Evolutionary conservation across 2,113 vertebrate genomes (phyloP).

Genomic region (Corapipo altera): DNA sequence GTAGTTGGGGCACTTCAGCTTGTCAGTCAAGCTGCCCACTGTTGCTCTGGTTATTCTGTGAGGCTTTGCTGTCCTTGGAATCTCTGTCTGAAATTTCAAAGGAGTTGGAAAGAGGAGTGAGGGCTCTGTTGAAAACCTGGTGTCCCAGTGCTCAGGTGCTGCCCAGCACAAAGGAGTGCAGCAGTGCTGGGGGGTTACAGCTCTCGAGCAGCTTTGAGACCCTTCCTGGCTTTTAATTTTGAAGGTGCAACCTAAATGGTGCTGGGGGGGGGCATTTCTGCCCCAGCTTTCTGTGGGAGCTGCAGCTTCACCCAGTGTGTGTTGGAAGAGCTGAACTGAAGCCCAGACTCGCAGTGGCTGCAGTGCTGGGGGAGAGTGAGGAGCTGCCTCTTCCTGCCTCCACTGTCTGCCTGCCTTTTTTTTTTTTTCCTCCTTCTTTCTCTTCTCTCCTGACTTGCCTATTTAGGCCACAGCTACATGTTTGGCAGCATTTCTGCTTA

Average conservation of each 20-base stretch:
- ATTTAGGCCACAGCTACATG: conserved; percentile 58
- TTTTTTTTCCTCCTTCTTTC: not conserved
- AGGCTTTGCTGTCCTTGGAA: not conserved
- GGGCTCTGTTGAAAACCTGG: rapidly evolving
- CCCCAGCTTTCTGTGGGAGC: not conserved
- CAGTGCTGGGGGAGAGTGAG: not conserved
- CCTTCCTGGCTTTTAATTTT: not conserved
- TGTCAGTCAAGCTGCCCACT: not conserved
- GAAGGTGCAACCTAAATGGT: not conserved
- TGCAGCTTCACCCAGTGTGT: not conserved
- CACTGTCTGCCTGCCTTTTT: not conserved
- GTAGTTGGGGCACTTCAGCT: not conserved
- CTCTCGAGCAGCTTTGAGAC: not conserved
- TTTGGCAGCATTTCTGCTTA: conserved; percentile 60
- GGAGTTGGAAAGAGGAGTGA: not conserved
- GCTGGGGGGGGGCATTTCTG: not conserved
- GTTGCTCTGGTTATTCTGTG: not conserved
- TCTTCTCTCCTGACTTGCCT: conserved; percentile 32
- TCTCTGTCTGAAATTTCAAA: not conserved
- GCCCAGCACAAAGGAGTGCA: rapidly evolving
- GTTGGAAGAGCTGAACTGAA: not conserved
- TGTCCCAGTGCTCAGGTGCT: rapidly evolving
- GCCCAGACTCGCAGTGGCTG: not conserved
- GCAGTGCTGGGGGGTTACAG: not conserved
- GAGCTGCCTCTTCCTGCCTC: not conserved